Evolutionary conservation across 2,113 vertebrate genomes (phyloP), one percentile per base, ranked within the genome.

Genomic region (Murina feae): DNA sequence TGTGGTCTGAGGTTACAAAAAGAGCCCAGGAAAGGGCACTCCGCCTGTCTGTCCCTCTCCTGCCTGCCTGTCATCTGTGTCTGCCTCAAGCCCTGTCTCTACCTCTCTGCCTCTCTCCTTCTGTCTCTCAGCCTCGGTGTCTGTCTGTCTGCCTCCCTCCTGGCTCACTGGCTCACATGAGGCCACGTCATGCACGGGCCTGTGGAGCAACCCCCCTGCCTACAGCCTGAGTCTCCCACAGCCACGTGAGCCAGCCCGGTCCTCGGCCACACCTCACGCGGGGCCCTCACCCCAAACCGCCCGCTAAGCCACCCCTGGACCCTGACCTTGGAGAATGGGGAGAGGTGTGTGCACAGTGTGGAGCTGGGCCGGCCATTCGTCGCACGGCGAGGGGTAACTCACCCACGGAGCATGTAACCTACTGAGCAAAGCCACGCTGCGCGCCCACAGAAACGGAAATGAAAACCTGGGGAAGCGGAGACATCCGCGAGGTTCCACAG

Each of bases 11-110:
- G 58, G 28, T 39, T 2, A 69, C 23, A 18, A 32, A 53, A 35
- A 13, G 66, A 58, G 51, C 16, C 23, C 72, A n/a, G 20, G 1
- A 1, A 14, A 5, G 4, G 0, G 60, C 28, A 1, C 35, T 30
- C 47, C 2, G 23, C 16, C 23, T 18, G 18, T 44, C 10, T 30
- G 16, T 60, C 2, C 32, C 0, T n/a, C 63, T 25, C 10, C 71
- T 20, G 14, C 35, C 42, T 89, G 68, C 6, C 16, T 20, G 60
- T 55, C 21, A 2, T 51, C 53, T 23, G 53, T 20, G 20, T 21
- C 42, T 5, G 6, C 37, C 30, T 44, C 49, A 55, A 51, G 5
- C 71, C 74, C 69, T 17, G 32, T 32, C 39, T 82, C 5, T 47
- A 2, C n/a, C 39, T 21, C 60, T 11, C 16, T 63, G 53, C 30